phyloP scores from a whole-genome alignment of 2,797 vertebrate genomes.

The Uromys caudimaculatus region DNA sequence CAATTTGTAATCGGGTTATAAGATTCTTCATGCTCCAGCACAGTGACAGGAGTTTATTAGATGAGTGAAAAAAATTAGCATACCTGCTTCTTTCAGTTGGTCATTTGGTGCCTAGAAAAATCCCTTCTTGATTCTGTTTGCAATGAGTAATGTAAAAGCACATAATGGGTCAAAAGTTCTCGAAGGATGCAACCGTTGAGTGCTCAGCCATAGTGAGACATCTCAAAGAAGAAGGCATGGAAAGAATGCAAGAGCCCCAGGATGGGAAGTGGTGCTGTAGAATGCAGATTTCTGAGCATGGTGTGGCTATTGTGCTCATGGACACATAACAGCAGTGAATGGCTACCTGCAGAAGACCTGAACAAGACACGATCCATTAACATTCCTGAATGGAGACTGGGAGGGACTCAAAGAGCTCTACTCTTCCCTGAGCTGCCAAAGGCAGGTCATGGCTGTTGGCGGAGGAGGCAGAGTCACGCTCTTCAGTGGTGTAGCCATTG shows the following conservation, averaged over 20 bases:
- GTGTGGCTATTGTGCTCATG: too few relatives aligned
- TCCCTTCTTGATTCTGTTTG: not conserved
- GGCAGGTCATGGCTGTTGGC: not conserved
- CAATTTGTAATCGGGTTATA: conserved; percentile 38
- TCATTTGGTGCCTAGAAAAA: not conserved
- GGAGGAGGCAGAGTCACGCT: not conserved
- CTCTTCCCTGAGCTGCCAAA: not conserved
- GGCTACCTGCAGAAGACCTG: not conserved
- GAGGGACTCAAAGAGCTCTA: not conserved
- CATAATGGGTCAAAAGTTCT: not conserved
- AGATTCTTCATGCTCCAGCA: not conserved
- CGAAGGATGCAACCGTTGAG: not conserved
- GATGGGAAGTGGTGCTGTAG: not conserved
- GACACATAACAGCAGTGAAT: not conserved
- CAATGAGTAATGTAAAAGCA: not conserved
- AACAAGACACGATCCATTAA: not conserved
- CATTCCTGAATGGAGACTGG: not conserved
- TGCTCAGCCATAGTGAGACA: not conserved
- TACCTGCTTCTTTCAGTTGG: conserved; percentile 4
- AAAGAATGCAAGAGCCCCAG: not conserved
- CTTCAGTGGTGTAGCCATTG: not conserved
- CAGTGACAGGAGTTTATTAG: conserved; percentile 52
- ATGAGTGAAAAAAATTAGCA: conserved; percentile 30
- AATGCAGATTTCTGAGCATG: not conserved
- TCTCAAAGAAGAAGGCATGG: not conserved